Percentiles rank a stretch among this genome's conserved stretches.
Conservation (phyloP, 2,888 invertebrate species). For the Ophion obscuratus region DNA sequence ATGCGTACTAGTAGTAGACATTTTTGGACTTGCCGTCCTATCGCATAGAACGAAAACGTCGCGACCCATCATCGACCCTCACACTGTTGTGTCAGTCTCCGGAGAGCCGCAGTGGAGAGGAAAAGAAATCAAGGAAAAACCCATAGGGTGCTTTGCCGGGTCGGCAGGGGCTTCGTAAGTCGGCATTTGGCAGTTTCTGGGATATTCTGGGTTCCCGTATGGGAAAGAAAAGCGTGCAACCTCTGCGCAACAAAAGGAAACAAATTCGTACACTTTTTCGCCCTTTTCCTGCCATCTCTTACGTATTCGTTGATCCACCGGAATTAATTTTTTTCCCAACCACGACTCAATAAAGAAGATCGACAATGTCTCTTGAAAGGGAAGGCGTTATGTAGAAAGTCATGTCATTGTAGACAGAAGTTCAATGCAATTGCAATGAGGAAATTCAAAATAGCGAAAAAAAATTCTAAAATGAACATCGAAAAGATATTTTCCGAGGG, state of each 20-base stretch:
- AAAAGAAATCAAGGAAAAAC: constrained; percentile 32
- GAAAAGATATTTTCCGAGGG: neutral
- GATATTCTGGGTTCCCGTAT: neutral
- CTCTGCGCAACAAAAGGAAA: neutral
- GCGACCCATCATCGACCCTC: constrained; percentile 4
- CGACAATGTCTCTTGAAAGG: neutral
- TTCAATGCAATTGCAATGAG: neutral
- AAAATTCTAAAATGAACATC: neutral
- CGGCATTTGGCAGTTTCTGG: constrained; percentile 6
- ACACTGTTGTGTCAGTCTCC: neutral
- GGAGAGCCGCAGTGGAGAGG: neutral
- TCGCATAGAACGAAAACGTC: neutral
- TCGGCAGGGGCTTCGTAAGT: neutral
- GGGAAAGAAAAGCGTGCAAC: constrained; percentile 13
- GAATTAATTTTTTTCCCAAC: constrained; percentile 48
- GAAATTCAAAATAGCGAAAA: constrained; percentile 3
- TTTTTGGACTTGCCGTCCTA: neutral
- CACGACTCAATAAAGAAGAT: neutral
- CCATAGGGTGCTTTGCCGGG: constrained; percentile 2
- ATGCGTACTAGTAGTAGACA: neutral
- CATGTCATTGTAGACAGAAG: neutral
- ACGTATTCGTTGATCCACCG: constrained; percentile 10
- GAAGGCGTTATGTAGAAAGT: neutral
- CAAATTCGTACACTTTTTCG: neutral
- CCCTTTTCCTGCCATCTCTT: neutral